phyloP scores from a whole-genome alignment of 2,113 vertebrate species.

The Amia ocellicauda region DNA sequence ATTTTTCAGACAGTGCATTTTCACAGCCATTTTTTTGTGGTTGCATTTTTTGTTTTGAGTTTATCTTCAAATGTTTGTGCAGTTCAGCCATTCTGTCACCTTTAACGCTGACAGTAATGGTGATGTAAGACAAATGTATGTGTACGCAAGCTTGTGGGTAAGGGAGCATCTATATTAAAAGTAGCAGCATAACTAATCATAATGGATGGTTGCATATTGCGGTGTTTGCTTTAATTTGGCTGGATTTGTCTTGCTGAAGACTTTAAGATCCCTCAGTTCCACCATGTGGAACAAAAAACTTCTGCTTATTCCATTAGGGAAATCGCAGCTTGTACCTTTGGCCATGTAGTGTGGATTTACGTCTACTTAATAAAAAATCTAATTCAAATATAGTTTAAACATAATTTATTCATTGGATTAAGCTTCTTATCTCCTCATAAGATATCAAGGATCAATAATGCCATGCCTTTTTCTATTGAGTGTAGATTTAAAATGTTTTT shows the following conservation, averaged over 20 bases:
- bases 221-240: constrained; percentile 26
- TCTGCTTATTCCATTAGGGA: constrained; percentile 17
- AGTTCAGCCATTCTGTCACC: neutral
- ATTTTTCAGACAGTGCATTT: too few relatives aligned
- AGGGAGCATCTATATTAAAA: constrained; percentile 24
- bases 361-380: constrained; percentile 17
- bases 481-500: constrained; percentile 14
- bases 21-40: too few relatives aligned
- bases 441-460: constrained; percentile 31
- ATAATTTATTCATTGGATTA: constrained; percentile 32
- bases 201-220: constrained; percentile 32
- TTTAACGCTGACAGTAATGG: constrained; percentile 19
- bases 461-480: constrained; percentile 19
- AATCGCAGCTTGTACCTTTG: constrained; percentile 21
- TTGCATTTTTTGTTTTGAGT: neutral
- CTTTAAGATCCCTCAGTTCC: constrained; percentile 4
- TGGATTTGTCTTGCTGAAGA: constrained; percentile 6
- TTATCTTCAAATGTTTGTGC: neutral
- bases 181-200: constrained; percentile 32
- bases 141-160: constrained; percentile 9
- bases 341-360: constrained; percentile 17
- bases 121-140: constrained; percentile 32
- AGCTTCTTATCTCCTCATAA: constrained; percentile 27
- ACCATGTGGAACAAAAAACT: neutral
- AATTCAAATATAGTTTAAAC: constrained; percentile 27